phyloP scores from a whole-genome alignment of 2,797 vertebrate genomes.

The Sebastes trivittatus region DNA sequence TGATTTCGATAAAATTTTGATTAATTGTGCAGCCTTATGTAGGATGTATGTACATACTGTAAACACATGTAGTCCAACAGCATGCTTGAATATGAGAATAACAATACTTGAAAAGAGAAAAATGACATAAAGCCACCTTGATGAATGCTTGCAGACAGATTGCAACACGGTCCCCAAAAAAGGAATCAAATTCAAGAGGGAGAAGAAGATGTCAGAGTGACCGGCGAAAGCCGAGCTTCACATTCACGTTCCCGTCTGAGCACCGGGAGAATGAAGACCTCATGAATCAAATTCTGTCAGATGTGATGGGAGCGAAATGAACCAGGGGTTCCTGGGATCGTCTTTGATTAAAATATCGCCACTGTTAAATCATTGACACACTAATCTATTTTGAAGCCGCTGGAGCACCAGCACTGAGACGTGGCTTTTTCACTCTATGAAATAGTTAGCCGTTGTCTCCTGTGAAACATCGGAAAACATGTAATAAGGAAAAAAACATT shows the following conservation, averaged over 20 bases:
- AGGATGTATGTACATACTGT: neutral
- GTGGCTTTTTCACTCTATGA: neutral
- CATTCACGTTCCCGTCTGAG: slow-evolving; percentile 2
- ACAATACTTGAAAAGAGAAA: neutral
- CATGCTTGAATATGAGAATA: neutral
- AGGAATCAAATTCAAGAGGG: neutral
- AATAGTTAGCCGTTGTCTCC: slow-evolving; percentile 11
- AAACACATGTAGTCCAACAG: neutral
- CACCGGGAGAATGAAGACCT: slow-evolving; percentile 34
- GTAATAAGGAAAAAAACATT: neutral
- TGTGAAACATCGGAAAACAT: neutral
- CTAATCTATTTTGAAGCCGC: slow-evolving; percentile 43
- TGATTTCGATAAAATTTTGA: no score
- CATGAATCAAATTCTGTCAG: slow-evolving; percentile 55
- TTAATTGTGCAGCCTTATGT: no score
- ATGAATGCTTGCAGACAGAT: neutral
- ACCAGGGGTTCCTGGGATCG: slow-evolving; percentile 20
- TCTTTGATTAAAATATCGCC: slow-evolving; percentile 58
- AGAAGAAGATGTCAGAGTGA: slow-evolving; percentile 15
- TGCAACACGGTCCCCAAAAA: neutral
- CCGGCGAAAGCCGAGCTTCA: neutral
- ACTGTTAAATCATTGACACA: slow-evolving; percentile 41
- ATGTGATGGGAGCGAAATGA: slow-evolving; percentile 46
- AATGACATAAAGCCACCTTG: neutral
- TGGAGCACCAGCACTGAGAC: neutral